Evolutionary conservation across 2,797 vertebrate species (phyloP).

Genomic region (Linurgus olivaceus): DNA sequence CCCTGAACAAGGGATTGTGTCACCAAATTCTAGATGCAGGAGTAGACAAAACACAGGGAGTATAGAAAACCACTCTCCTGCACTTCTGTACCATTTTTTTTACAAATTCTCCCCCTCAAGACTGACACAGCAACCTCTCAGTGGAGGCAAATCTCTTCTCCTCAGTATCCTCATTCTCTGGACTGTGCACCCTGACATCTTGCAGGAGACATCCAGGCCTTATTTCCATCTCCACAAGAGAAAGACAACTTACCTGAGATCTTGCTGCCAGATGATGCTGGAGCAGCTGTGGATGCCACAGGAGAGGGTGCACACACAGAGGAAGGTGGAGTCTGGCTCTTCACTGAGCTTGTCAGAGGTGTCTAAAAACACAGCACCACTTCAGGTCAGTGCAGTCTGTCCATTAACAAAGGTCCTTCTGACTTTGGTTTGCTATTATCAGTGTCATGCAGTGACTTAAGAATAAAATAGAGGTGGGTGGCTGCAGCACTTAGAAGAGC

Average conservation of each 20-base stretch:
- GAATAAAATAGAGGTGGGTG: background rate
- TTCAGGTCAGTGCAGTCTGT: background rate
- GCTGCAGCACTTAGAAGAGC: background rate
- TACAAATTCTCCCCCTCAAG: background rate
- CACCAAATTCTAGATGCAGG: background rate
- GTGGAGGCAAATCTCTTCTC: background rate
- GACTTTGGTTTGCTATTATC: background rate
- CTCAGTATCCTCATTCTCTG: background rate
- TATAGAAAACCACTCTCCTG: background rate
- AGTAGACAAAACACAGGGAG: background rate
- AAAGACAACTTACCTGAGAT: conserved; percentile 55
- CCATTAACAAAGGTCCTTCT: background rate
- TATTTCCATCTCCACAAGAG: background rate
- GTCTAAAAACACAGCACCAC: conserved; percentile 55
- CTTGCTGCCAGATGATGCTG: conserved; percentile 53
- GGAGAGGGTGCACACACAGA: conserved; percentile 7
- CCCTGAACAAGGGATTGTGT: background rate
- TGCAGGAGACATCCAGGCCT: background rate
- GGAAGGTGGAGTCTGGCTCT: conserved; percentile 30
- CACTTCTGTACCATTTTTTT: background rate
- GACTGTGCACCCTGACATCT: background rate
- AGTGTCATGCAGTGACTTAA: background rate
- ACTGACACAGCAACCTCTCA: background rate
- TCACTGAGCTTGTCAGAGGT: conserved; percentile 40
- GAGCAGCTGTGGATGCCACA: background rate